Evolutionary conservation across 37 sponge, comb jelly and placozoan genomes (phyloP).

Genomic region (Aphrocallistes beatrix): DNA sequence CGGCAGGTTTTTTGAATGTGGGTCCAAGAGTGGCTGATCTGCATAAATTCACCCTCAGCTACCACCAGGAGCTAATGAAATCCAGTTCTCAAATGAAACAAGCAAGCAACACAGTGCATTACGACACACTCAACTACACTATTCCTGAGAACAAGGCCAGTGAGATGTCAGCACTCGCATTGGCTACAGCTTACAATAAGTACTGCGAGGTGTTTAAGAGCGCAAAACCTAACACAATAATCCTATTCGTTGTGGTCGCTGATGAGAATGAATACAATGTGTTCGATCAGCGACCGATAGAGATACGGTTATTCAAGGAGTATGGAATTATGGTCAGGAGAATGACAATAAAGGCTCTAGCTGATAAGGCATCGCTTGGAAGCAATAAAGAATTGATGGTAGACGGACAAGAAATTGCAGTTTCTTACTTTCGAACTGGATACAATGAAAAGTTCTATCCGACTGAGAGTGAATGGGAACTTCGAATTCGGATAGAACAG

Average conservation of each 20-base stretch:
- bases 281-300: conserved; percentile 4
- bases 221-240: conserved; percentile 7
- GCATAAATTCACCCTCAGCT: background rate
- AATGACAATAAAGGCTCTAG: background rate
- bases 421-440: background rate
- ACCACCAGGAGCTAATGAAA: background rate
- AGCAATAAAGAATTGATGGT: background rate
- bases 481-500: background rate
- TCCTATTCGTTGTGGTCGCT: background rate
- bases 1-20: background rate
- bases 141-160: background rate
- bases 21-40: background rate
- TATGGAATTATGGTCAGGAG: background rate
- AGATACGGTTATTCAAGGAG: background rate
- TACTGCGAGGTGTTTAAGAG: background rate
- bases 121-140: background rate
- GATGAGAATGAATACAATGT: background rate
- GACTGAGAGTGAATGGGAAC: background rate
- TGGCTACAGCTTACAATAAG: conserved; percentile 17
- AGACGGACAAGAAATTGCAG: background rate
- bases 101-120: background rate
- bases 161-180: background rate
- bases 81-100: no score
- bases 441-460: background rate
- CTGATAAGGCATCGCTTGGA: background rate